A percentile compares a stretch with the other conserved stretches of the same genome.
Evolutionary conservation across 2,888 invertebrate genomes (phyloP).

Genomic region (Prosopocoilus inquinatus): DNA sequence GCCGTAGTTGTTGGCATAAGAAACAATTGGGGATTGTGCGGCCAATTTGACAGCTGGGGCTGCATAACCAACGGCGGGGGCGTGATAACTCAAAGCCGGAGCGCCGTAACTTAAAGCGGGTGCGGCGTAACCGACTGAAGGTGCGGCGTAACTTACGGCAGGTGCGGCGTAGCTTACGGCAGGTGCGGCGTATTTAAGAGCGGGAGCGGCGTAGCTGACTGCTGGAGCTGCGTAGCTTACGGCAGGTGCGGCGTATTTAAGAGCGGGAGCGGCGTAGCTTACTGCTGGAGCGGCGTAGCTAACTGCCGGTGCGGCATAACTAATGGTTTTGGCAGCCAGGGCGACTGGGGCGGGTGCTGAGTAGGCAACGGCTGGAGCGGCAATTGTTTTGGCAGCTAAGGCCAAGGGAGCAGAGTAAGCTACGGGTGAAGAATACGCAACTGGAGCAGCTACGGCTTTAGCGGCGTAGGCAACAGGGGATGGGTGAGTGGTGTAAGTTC

Average conservation of each 20-base stretch:
- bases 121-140: neutral
- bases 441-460: neutral
- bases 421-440: slow-evolving; percentile 2
- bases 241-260: neutral
- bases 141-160: neutral
- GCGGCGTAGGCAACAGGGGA: slow-evolving; percentile 4
- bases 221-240: neutral
- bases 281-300: neutral
- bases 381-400: neutral
- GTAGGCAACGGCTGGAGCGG: slow-evolving; percentile 4
- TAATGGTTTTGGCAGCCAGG: neutral
- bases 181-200: neutral
- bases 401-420: neutral
- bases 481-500: slow-evolving; percentile 12
- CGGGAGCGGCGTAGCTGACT: neutral
- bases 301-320: neutral
- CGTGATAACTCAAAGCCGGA: neutral
- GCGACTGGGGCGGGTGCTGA: neutral
- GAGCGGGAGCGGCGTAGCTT: neutral
- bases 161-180: neutral
- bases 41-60: neutral
- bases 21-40: neutral
- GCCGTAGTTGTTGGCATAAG: too few species aligned
- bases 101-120: neutral
- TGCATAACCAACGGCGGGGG: neutral